Evolutionary conservation across 2,888 invertebrate species (phyloP).

Genomic region (Meta bourneti): DNA sequence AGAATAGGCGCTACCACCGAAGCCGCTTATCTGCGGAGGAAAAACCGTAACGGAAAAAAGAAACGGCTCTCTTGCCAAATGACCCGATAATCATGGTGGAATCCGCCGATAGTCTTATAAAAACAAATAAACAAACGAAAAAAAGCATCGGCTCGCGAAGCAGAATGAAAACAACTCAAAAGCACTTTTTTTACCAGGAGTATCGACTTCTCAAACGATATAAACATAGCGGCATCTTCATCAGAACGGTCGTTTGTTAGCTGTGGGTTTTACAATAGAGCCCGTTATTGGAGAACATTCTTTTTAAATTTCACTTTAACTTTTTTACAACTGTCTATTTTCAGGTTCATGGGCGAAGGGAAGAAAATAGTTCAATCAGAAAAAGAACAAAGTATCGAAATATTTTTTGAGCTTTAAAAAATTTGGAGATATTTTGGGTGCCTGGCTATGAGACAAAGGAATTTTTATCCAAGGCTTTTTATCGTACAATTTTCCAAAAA

Average conservation of each 20-base stretch:
- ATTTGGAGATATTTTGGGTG: constrained; percentile 14
- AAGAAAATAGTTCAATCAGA: constrained; percentile 17
- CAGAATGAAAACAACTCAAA: constrained; percentile 26
- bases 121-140: constrained; percentile 28
- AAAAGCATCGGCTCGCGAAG: constrained; percentile 8
- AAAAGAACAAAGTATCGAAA: constrained; percentile 3
- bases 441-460: neutral
- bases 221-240: constrained; percentile 67
- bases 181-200: neutral
- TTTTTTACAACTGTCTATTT: constrained; percentile 19
- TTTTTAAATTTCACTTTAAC: neutral
- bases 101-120: constrained; percentile 55
- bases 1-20: constrained; percentile 38
- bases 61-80: constrained; percentile 59
- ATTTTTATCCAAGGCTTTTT: constrained; percentile 4
- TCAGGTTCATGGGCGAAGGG: constrained; percentile 10
- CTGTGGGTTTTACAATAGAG: constrained; percentile 46
- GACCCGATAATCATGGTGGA: constrained; percentile 68
- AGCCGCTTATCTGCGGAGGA: constrained; percentile 54
- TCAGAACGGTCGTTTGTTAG: constrained; percentile 41
- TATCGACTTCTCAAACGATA: constrained; percentile 58
- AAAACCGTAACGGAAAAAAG: constrained; percentile 24
- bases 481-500: neutral
- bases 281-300: constrained; percentile 45
- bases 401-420: neutral